These are phyloP conservation scores for Eurystomus glaucurus DNA, from an alignment of 2,797 vertebrate species.

Conservation along the genomic window DNA sequence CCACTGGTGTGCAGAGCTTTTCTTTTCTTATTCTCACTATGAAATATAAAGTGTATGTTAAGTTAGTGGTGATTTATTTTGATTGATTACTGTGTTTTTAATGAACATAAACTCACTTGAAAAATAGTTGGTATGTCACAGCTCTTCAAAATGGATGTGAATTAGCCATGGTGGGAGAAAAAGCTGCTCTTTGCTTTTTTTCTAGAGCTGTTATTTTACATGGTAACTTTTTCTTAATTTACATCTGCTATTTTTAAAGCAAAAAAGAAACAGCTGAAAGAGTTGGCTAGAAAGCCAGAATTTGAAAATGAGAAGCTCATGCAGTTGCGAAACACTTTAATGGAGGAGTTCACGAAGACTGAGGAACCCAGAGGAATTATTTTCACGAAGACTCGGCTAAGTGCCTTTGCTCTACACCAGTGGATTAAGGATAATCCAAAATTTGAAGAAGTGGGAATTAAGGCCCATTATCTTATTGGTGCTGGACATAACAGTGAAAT, in stretches of 20 bases:
- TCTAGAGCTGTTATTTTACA: neutral
- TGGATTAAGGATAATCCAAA: constrained; percentile 94
- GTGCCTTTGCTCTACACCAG: constrained; percentile 90
- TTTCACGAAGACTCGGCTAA: constrained; percentile 95
- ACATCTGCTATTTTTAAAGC: constrained; percentile 79
- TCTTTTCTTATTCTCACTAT: neutral
- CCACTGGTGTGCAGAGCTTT: neutral
- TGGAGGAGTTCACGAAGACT: constrained; percentile 89
- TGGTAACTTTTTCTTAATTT: constrained; percentile 26
- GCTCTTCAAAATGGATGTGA: constrained; percentile 1
- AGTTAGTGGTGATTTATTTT: neutral
- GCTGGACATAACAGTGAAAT: constrained; percentile 92
- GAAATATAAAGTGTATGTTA: neutral
- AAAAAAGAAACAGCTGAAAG: constrained; percentile 85
- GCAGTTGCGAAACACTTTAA: constrained; percentile 85
- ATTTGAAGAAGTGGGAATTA: constrained; percentile 91
- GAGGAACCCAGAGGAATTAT: constrained; percentile 90
- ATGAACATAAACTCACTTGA: neutral
- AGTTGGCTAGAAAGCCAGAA: constrained; percentile 83
- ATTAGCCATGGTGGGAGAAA: neutral
- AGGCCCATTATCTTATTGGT: constrained; percentile 90
- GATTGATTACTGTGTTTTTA: neutral
- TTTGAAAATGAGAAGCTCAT: constrained; percentile 92
- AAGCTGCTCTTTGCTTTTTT: neutral
- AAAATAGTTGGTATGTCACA: neutral